Evolutionary conservation across 2,797 vertebrate species (phyloP), one percentile per base, ranked within the genome.

Genomic region (Bryconaethiops microstoma): DNA sequence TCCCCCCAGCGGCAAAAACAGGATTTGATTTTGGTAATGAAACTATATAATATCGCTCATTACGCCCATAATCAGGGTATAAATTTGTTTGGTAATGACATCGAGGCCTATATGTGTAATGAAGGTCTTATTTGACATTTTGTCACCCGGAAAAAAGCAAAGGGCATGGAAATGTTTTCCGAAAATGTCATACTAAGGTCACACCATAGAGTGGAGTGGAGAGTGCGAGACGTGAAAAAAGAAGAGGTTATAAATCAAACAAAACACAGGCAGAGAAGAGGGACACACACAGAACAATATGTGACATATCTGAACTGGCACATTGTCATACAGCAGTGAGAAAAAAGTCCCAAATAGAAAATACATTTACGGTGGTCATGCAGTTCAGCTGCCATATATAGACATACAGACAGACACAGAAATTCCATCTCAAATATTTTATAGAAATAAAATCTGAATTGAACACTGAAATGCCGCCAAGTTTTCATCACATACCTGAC

Each of bases 21-120:
- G 65, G 55, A 85, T 86, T 87, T 70, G 76, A 87, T 85, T 87
- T 82, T 54, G 21, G 69, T 78, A 85, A 83, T 83, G 82, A 82
- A 84, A 85, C 62, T 60, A 23, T 69, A 59, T 83, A 81, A 86
- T 82, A 81, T 78, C 74, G 73, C 75, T 78, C 82, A 85, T 84
- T 83, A 85, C 57, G 68, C 14, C 64, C 54, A 70, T 72, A 73
- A 77, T 71, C 59, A 64, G 10, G 54, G 54, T 25, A 64, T 71
- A 1, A 74, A 75, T 81, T 72, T 29, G 55, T 69, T 71, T 78
- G 78, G 74, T 77, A 83, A 81, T 83, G 80, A 80, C 40, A 54
- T 29, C 70, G 65, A 25, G 39, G 50, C 72, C 79, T 72, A 85
- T 77, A 69, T 63, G 23, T 77, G 78, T 83, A 82, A 86, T 84